These are phyloP conservation scores for Hydropsyche tenuis DNA, from an alignment of 1,140 invertebrate species.

Conservation along the genomic window DNA sequence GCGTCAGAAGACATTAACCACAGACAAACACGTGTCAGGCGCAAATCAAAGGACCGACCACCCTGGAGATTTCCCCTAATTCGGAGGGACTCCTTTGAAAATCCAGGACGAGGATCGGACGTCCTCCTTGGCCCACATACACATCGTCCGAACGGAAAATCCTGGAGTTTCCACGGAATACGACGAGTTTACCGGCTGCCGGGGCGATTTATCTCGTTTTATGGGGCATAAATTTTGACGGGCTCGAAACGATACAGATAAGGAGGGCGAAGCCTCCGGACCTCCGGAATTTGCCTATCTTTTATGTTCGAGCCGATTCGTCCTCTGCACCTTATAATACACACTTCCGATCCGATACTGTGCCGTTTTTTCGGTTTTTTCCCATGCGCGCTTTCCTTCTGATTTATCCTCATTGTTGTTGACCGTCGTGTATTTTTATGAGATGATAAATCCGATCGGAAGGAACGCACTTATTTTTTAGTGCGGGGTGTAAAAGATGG, in stretches of 20 bases:
- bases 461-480: slow-evolving; percentile 9
- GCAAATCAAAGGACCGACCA: too few relatives aligned
- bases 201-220: slow-evolving; percentile 25
- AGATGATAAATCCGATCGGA: slow-evolving; percentile 6
- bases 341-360: slow-evolving; percentile 7
- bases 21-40: too few relatives aligned
- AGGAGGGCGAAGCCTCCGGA: not conserved
- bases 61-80: too few relatives aligned
- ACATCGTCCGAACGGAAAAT: too few relatives aligned
- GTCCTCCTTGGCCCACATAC: not conserved
- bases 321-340: slow-evolving; percentile 15
- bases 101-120: not conserved
- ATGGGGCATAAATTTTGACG: slow-evolving; percentile 36
- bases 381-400: not conserved
- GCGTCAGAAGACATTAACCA: too few relatives aligned
- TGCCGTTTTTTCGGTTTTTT: not conserved
- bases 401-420: slow-evolving; percentile 25
- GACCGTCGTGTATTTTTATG: slow-evolving; percentile 33
- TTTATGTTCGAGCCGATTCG: slow-evolving; percentile 26
- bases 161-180: too few relatives aligned
- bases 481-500: not conserved
- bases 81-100: too few relatives aligned
- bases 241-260: slow-evolving; percentile 7
- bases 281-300: slow-evolving; percentile 31
- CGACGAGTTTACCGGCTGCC: slow-evolving; percentile 2